Conservation (phyloP, 2,113 vertebrate genomes). For the Hippocampus abdominalis region DNA sequence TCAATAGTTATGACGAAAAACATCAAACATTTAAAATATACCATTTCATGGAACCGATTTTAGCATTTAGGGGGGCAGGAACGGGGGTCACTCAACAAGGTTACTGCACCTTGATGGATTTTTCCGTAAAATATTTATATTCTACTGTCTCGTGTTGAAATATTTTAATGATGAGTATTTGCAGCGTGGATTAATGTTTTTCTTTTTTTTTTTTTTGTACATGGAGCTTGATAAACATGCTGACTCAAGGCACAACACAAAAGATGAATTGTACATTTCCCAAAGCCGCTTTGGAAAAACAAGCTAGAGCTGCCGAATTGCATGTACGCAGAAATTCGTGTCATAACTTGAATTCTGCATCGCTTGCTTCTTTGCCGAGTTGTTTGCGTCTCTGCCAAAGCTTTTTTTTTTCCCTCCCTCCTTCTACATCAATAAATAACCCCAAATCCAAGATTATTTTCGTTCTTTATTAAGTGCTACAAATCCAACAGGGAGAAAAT, state of each 20-base stretch:
- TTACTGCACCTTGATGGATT: too few species aligned
- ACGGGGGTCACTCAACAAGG: too few species aligned
- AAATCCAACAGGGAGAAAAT: conserved; percentile 24
- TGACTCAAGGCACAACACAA: neutral
- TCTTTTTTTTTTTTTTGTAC: neutral
- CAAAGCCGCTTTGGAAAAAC: neutral
- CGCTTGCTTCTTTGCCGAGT: conserved; percentile 22
- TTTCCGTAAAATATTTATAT: too few species aligned
- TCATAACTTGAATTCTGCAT: conserved; percentile 18
- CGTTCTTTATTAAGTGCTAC: conserved; percentile 65
- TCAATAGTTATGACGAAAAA: too few species aligned
- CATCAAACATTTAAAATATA: too few species aligned
- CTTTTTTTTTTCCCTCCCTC: neutral
- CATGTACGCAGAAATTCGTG: conserved; percentile 20
- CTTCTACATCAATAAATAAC: conserved; percentile 43
- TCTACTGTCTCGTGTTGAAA: neutral
- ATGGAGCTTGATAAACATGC: neutral
- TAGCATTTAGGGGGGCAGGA: too few species aligned
- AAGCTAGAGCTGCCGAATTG: neutral
- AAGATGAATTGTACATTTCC: neutral
- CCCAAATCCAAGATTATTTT: neutral
- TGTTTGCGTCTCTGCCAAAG: neutral
- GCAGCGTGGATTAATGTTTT: neutral
- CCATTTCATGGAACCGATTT: too few species aligned
- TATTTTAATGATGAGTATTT: neutral